Evolutionary conservation across 2,113 vertebrate species (phyloP), one percentile per base, ranked within the genome.

Genomic region (Lepisosteus osseus): DNA sequence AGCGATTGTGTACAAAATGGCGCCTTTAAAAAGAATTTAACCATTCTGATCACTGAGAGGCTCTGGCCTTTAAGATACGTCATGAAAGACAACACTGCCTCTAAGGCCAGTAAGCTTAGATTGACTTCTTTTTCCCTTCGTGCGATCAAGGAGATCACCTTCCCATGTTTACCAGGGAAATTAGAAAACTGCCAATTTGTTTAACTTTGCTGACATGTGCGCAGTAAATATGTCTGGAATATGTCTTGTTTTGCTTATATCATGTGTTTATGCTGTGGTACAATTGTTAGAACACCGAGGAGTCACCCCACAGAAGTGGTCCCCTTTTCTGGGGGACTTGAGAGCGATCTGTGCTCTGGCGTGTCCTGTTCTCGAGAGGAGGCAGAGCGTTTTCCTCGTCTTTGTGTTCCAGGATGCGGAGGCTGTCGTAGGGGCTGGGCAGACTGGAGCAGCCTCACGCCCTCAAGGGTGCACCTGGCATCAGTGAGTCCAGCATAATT

Each of bases 401-500:
- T 9, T 51, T 51, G 9, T 5, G 47, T 5, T 51, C 9, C 47
- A 51, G 47, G 47, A 51, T 61, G 43, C 13, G 9, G 56, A 64
- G 29, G 62, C 51, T 3, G 11, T 56, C 68, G 40, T 12, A 11
- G 68, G 68, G 40, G n/a, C 40, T 29, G n/a, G 42, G 11, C 42
- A 73, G 17, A 67, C 17, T 11, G 7, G 17, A 43, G 62, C 4
- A 7, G 62, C 29, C 7, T 12, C 6, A 17, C 6, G 4, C 65
- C 76, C 54, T 78, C 54, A 77, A 68, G 83, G 82, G 84, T 85
- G 85, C 90, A 91, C 89, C 89, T 93, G 83, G 86, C 89, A 88
- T 87, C 82, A 85, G 77, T 61, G 72, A 86, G 88, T 89, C 82
- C 83, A 88, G 80, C 90, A 85, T 80, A 88, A 90, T 93, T 90